Base-by-base conservation (phyloP, 2,888 invertebrate species). In the Amorpha juglandis region DNA sequence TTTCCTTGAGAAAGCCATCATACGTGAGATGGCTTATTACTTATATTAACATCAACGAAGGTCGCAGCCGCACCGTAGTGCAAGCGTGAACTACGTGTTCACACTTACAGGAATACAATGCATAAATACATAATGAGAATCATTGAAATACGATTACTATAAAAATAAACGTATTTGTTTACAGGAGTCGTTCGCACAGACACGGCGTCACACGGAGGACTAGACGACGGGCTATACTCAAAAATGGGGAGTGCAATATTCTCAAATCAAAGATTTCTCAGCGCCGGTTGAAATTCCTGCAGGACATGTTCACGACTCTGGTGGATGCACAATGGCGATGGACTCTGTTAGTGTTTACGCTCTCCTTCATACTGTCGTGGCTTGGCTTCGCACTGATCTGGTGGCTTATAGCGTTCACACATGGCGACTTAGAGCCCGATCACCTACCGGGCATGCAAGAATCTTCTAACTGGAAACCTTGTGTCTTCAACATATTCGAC, bases 211-310 rank as follows among this genome's bases (percentile, higher is more conserved):
- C 94, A 76, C 94, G 97, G 63, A 95, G 97, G 81, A 94, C 97
- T 64, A 95, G 97, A 53, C 94, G 97, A 70, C 95, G 99, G 38
- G 97, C 98, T 0, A 96, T 99, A 65, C 95, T 98, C 83, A 99
- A 99, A 91, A 99, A 98, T 93, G 99, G 99, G 62, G 98, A 98
- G 82, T 98, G 98, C 92, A 99, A 99, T 90, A 97, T 99, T 68
- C 95, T 98, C 75, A 98, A 98, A 86, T 98, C 98, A 69, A 94
- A 95, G 80, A 96, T 99, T 81, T 96, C 98, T 62, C 97, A 97
- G 76, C 94, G 97, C 52, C 94, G 96, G 53, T 84, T 97, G 70
- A 95, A 97, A 55, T 97, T 96, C 80, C 94, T 97, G 63, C 96
- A 96, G 84, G 97, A 97, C 85, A 95, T 97, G 79, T 98, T 98